Evolutionary conservation across 2,888 invertebrate species (phyloP), one percentile per base, ranked within the genome.

Genomic region (Sesia bembeciformis): DNA sequence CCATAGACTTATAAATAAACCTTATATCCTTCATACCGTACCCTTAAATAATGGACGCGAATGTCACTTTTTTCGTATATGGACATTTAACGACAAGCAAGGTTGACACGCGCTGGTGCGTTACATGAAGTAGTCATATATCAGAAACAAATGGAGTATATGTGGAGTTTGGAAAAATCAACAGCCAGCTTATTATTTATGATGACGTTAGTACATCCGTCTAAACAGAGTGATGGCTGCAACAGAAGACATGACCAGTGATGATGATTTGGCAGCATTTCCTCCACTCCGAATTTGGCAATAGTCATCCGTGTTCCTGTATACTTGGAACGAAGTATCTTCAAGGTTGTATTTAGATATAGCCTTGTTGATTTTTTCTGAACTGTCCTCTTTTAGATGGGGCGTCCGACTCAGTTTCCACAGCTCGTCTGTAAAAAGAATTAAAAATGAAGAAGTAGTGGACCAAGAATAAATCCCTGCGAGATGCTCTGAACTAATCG

Each of bases 381-480:
- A 76, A 46, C 85, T 84, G 0, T 79, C 78, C 42, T 73, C 75
- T 55, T 85, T 86, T 0, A 83, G 61, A 46, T 87, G 86, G 0
- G 80, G 81, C 2, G 81, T 74, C 3, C 86, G 71, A 0, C 80
- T 83, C 38, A 89, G 65, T 55, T 87, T 82, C 87, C 87, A 89
- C 42, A 89, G 70, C 62, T 88, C 86, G 59, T 87, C 88, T 89
- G 77, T 3, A 77, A 74, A 42, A 59, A 7, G 49, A 52, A 38
- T 41, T 41, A 41, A 42, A 43, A 23, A 58, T 56, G 52, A 56
- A 59, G 54, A 58, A 51, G n/a, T 42, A 42, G 42, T 42, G 42
- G 42, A 42, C 23, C 23, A 23, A 23, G 23, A 23, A 23, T 23
- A 23, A 23, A 23, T 23, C 23, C 23, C 2, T 23, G 23, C 23